Evolutionary conservation across 2,888 invertebrate species (phyloP), one percentile per base, ranked within the genome.

Genomic region (Cantharis lateralis): DNA sequence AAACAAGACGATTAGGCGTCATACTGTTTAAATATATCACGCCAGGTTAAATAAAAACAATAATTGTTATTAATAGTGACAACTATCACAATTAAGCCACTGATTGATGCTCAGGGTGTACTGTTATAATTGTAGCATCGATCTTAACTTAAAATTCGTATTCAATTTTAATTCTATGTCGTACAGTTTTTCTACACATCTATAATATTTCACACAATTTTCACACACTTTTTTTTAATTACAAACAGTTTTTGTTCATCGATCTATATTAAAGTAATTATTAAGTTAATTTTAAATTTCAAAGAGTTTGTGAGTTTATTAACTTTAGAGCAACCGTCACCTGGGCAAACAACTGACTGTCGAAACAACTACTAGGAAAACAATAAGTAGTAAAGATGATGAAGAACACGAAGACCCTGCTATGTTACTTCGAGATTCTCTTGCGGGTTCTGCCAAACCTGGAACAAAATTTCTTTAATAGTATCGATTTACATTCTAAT

Each of bases 361-460:
- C 15, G 74, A 28, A 62, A 16, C 24, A 68, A 68, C 24, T 70
- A 74, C 32, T 26, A 70, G 64, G 15, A 74, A 24, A 7, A 64
- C 61, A 32, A 70, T 62, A 32, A 74, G 20, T 4, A 74, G 15
- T 15, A 69, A 16, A 4, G 71, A 61, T 9, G 72, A 62, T 10
- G 81, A 73, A 2, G 76, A 71, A 1, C 82, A 78, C 66, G 84
- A 81, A 16, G 86, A 85, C 78, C 82, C 83, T 28, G 82, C 84
- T 73, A 83, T 83, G 78, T 84, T 85, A 62, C 84, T 85, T 62
- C 85, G 83, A 4, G 87, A 85, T 48, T 88, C 88, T 78, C 88
- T 83, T 15, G 88, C 88, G 28, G 88, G 88, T 79, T 88, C 88
- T 15, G 88, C 88, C 70, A 88, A 81, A 79, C 88, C 88, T 88